Base-by-base conservation (phyloP, 2,797 vertebrate genomes). In the Eospalax fontanierii region DNA sequence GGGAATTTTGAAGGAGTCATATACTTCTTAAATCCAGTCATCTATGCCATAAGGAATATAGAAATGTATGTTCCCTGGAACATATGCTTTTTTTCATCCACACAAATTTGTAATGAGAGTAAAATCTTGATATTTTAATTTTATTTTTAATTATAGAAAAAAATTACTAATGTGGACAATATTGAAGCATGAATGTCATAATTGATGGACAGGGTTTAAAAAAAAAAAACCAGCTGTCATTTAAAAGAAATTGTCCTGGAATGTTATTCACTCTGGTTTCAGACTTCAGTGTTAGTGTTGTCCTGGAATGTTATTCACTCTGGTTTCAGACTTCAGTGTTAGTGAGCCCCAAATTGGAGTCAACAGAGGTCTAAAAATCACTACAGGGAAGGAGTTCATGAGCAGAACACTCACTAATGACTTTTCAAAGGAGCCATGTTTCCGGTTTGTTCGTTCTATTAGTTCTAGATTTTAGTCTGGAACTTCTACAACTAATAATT, bases 191-290 rank as follows among this genome's bases (percentile, higher is more conserved):
- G n/a, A 87, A 4, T 43, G 66, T 11, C n/a, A 73, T 57, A 93
- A 81, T 2, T 59, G 10, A 94, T 89, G 63, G 84, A 28, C 71
- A 61, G 70, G 82, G 93, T 88, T 70, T 54, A 54, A 10, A 54
- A 84, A 92, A 95, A 66, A 83, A 54, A 81, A 75, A 50, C 24
- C 30, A 74, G 71, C 79, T 93, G 61, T 76, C 66, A 68, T 46
- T 68, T 59, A 81, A 81, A 73, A n/a, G 40, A 35, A 35, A 46
- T 35, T 78, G 35, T 35, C 57, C 46, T 66, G 19, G 65, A 89
- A 80, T 90, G 57, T 65, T 19, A 66, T 85, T 79, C 65, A 86
- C 65, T 54, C 66, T 38, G 46, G 14, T 74, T 38, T 84, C 12
- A 70, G 73, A 46, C 21, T 71, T 76, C 26, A 61, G 54, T 85